phyloP scores from a whole-genome alignment of 2,888 invertebrate genomes.

The Nipponacmea schrenckii region DNA sequence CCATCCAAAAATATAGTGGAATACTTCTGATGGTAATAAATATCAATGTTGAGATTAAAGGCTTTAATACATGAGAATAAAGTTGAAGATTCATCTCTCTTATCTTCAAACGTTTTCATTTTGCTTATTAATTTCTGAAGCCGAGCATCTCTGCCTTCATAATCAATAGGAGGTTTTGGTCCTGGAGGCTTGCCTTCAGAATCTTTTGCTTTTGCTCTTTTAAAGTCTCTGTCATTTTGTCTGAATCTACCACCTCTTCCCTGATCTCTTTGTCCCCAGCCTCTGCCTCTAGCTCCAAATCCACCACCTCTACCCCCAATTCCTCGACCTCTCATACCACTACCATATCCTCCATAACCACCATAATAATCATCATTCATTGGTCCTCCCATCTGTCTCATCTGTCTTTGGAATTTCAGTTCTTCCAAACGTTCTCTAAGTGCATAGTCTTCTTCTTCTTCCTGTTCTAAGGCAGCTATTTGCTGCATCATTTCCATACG shows the following conservation, averaged over 20 bases:
- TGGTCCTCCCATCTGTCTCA: not conserved
- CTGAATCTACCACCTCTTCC: not conserved
- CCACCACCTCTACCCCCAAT: not conserved
- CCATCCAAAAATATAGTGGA: not conserved
- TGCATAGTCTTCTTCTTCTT: not conserved
- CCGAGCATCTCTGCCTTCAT: not conserved
- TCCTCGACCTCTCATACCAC: not conserved
- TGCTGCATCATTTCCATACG: slow-evolving; percentile 10
- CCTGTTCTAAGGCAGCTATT: not conserved
- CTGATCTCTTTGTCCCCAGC: not conserved
- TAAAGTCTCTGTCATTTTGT: not conserved
- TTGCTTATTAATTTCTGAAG: not conserved
- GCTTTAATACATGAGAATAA: not conserved
- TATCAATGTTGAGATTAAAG: not conserved
- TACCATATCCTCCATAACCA: not conserved
- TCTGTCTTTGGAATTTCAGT: not conserved
- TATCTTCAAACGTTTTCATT: not conserved
- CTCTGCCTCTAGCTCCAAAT: not conserved
- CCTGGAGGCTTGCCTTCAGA: too few species aligned
- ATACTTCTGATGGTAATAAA: slow-evolving; percentile 1
- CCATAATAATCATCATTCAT: not conserved
- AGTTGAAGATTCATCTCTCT: not conserved
- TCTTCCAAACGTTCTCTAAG: slow-evolving; percentile 1
- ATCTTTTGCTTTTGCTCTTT: not conserved
- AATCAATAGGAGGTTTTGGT: not conserved